Conservation (phyloP, 2,113 vertebrate genomes). For the Tupaia tana region DNA sequence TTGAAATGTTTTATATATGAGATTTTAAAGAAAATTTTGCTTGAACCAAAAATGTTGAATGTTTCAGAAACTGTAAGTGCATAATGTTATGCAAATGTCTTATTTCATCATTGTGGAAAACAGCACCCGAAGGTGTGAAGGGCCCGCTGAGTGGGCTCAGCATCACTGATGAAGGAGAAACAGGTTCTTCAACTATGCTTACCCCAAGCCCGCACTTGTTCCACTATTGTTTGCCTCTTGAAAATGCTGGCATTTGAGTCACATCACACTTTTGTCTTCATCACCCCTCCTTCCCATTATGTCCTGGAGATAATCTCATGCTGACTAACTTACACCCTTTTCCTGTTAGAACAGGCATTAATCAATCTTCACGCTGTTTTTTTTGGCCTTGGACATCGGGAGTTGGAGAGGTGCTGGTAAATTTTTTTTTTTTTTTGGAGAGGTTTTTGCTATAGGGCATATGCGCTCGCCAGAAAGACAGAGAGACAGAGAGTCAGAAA, state of each 20-base stretch:
- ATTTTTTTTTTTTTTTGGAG: too few relatives aligned
- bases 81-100: background rate
- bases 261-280: background rate
- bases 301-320: slow-evolving; percentile 33
- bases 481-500: too few relatives aligned
- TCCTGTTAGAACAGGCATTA: slow-evolving; percentile 10
- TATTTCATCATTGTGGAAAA: background rate
- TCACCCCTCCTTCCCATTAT: background rate
- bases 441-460: too few relatives aligned
- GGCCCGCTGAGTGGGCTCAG: background rate
- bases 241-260: background rate
- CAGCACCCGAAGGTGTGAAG: background rate
- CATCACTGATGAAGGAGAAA: background rate
- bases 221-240: background rate
- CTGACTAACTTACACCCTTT: background rate
- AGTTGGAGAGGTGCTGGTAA: background rate
- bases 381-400: slow-evolving; percentile 26
- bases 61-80: background rate
- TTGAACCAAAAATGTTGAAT: background rate
- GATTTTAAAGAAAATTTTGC: background rate
- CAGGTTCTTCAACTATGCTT: background rate
- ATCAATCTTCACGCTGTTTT: slow-evolving; percentile 12
- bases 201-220: background rate
- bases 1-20: background rate
- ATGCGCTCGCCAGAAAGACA: too few relatives aligned